Evolutionary conservation across 2,797 vertebrate genomes (phyloP), one percentile per base, ranked within the genome.

Genomic region (Hypotaenidia okinawae): DNA sequence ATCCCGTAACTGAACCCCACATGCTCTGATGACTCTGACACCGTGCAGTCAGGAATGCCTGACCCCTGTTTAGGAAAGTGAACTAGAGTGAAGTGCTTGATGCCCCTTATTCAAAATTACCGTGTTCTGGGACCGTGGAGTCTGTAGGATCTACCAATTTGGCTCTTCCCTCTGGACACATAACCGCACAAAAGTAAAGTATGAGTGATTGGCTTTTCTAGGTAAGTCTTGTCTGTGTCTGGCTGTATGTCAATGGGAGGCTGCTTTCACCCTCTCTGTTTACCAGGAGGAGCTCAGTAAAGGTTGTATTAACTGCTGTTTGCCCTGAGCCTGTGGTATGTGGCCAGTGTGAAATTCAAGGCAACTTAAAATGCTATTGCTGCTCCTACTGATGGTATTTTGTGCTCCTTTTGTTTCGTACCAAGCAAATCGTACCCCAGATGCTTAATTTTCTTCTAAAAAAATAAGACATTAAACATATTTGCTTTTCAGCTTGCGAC

Each of bases 281-380:
- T 95, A 87, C 59, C 73, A 73, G 76, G 25, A 89, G 66, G 91
- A 89, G 83, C 59, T 94, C 94, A 94, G 87, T 90, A 90, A 97
- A 96, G 83, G 79, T 92, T 91, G 84, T 43, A 76, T 84, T 86
- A 86, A 76, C 80, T 94, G 76, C 80, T 91, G 49, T 92, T 96
- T 97, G 76, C 74, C 66, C 79, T 93, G 69, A 55, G 69, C 52
- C 45, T 84, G 85, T 54, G 35, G 41, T 88, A 73, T 19, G 25
- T 67, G 84, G 74, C 22, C 67, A 74, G 45, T 43, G 35, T 78
- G 79, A 86, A 89, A 90, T 79, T 80, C 51, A 74, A 93, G 91
- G 54, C 55, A 49, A 84, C 91, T 91, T 33, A 79, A 85, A 90
- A 79, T 41, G 77, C 74, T 76, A 17, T 49, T 49, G 52, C 55